phyloP scores from a whole-genome alignment of 2,797 vertebrate species.

The Novumbra hubbsi region DNA sequence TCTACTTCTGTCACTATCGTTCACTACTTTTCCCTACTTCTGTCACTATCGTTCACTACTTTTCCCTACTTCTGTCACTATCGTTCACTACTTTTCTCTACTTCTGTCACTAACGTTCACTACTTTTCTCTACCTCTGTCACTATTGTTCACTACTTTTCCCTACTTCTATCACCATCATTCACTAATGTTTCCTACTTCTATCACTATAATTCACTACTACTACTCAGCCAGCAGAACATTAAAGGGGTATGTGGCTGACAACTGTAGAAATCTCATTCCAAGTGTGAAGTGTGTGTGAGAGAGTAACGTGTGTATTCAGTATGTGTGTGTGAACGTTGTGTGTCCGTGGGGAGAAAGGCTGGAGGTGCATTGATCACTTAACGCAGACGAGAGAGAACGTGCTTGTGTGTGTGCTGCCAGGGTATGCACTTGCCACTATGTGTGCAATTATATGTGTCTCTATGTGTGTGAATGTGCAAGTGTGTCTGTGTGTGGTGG shows the following conservation, averaged over 20 bases:
- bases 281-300: neutral
- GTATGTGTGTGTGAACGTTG: neutral
- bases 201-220: neutral
- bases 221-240: neutral
- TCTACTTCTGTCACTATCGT: neutral
- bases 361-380: slow-evolving; percentile 4
- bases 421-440: too few species aligned
- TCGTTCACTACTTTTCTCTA: neutral
- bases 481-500: neutral
- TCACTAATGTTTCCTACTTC: neutral
- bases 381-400: neutral
- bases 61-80: neutral
- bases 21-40: neutral
- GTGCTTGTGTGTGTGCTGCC: neutral
- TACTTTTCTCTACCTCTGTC: neutral
- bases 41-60: neutral
- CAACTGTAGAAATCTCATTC: neutral
- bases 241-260: neutral
- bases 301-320: too few species aligned
- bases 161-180: neutral
- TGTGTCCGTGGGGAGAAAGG: neutral
- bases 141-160: neutral
- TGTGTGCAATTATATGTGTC: neutral
- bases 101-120: neutral
- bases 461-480: neutral